These are phyloP conservation scores for Drosophila persimilis DNA, from an alignment of 1,140 invertebrate genomes.

Conservation along the genomic window DNA sequence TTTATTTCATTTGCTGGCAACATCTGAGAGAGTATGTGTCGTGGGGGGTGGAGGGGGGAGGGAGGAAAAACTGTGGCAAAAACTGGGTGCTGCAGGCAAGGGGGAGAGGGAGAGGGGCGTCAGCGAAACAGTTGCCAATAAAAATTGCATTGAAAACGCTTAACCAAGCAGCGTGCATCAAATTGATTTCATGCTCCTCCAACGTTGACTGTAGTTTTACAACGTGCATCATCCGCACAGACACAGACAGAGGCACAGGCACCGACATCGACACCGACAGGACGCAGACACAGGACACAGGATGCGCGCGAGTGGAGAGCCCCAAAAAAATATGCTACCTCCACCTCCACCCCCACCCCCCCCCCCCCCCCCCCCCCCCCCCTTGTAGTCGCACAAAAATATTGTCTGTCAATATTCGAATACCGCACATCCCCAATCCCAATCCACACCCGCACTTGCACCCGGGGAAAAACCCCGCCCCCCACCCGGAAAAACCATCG, in stretches of 20 bases:
- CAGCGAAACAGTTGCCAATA: conserved; percentile 75
- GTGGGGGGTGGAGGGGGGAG: background rate
- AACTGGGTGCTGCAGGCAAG: conserved; percentile 27
- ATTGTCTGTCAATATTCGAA: conserved; percentile 68
- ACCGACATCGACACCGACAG: background rate
- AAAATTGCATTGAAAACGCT: conserved; percentile 81
- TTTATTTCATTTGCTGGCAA: conserved; percentile 74
- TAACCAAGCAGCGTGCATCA: conserved; percentile 78
- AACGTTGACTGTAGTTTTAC: conserved; percentile 57
- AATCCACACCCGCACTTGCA: conserved; percentile 25
- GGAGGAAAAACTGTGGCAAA: too few species aligned
- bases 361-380: too few species aligned
- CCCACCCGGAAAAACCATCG: conserved; percentile 22
- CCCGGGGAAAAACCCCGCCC: conserved; percentile 4
- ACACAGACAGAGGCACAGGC: background rate
- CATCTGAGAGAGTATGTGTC: conserved; percentile 39
- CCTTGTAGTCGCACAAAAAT: conserved; percentile 63
- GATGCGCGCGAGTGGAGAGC: conserved; percentile 11
- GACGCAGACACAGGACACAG: background rate
- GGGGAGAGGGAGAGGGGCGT: conserved; percentile 10
- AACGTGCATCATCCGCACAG: conserved; percentile 45
- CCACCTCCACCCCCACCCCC: conserved; percentile 1
- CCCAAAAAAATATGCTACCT: conserved; percentile 66
- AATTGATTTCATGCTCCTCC: conserved; percentile 70
- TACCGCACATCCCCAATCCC: conserved; percentile 17